Conservation (phyloP, 2,888 invertebrate species). For the Melieria picta region DNA sequence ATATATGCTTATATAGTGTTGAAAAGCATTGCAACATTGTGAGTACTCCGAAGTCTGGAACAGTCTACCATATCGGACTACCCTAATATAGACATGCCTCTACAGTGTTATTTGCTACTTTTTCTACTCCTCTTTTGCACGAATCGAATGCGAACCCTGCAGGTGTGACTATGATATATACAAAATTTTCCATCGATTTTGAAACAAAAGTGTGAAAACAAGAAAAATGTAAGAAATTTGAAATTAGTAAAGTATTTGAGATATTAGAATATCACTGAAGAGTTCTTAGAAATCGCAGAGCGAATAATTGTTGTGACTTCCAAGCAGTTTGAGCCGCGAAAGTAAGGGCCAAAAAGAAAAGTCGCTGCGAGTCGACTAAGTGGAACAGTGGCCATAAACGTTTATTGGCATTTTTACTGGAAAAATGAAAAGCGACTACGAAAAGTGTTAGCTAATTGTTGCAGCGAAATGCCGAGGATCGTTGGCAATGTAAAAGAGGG, state of each 20-base stretch:
- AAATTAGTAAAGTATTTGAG: conserved; percentile 24
- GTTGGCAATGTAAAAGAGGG: conserved; percentile 48
- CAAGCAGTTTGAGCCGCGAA: too few relatives aligned
- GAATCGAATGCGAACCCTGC: conserved; percentile 27
- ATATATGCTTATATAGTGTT: too few relatives aligned
- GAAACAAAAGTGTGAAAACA: conserved; percentile 45
- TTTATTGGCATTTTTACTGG: conserved; percentile 23
- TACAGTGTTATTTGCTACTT: neutral
- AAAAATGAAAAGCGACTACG: conserved; percentile 38
- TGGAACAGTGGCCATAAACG: conserved; percentile 13
- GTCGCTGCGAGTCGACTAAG: too few relatives aligned
- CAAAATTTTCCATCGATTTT: conserved; percentile 62
- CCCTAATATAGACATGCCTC: neutral
- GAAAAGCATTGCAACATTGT: too few relatives aligned
- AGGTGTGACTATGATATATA: conserved; percentile 51
- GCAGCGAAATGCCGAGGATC: conserved; percentile 53
- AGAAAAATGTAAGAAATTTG: conserved; percentile 28
- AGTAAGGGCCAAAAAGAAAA: too few relatives aligned
- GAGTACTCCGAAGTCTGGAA: too few relatives aligned
- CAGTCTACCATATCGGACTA: too few relatives aligned
- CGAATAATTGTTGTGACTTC: too few relatives aligned
- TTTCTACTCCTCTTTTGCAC: conserved; percentile 26
- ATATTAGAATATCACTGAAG: neutral
- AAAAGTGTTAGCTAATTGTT: conserved; percentile 32
- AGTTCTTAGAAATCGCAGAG: too few relatives aligned